These are phyloP conservation scores for Poeciliopsis turneri DNA, from an alignment of 2,797 vertebrate genomes.

Conservation along the genomic window DNA sequence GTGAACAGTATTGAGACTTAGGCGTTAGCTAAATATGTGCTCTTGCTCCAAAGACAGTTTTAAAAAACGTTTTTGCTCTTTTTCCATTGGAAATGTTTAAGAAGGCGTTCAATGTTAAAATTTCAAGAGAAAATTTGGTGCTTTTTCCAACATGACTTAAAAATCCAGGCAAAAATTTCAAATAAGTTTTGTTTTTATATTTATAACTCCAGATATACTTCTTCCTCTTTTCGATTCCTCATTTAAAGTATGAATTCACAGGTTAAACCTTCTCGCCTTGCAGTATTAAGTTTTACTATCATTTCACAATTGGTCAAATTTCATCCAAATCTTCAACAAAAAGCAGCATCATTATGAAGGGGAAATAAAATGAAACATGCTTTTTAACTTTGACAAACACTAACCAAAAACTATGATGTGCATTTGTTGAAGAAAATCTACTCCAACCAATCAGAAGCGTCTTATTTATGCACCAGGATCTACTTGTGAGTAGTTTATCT, in stretches of 20 bases:
- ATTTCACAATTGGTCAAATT: neutral
- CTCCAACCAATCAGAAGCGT: neutral
- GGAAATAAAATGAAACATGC: neutral
- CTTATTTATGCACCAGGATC: neutral
- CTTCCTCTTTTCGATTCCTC: neutral
- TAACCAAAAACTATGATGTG: neutral
- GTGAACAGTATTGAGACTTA: neutral
- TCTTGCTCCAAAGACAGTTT: neutral
- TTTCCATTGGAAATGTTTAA: slow-evolving; percentile 18
- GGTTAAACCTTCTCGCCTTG: neutral
- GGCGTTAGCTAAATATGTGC: neutral
- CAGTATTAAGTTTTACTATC: neutral
- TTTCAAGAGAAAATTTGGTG: neutral
- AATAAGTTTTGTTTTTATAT: neutral
- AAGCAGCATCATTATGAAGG: neutral
- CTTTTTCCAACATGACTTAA: neutral
- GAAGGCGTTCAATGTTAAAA: slow-evolving; percentile 7
- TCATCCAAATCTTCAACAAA: neutral
- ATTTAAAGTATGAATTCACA: neutral
- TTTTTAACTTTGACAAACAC: neutral
- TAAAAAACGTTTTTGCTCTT: neutral
- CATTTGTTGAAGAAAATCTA: neutral
- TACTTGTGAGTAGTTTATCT: neutral
- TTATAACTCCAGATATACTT: neutral
- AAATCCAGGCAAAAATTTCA: neutral